Evolutionary conservation across 2,888 invertebrate species (phyloP), one percentile per base, ranked within the genome.

Genomic region (Zonitis immaculata): DNA sequence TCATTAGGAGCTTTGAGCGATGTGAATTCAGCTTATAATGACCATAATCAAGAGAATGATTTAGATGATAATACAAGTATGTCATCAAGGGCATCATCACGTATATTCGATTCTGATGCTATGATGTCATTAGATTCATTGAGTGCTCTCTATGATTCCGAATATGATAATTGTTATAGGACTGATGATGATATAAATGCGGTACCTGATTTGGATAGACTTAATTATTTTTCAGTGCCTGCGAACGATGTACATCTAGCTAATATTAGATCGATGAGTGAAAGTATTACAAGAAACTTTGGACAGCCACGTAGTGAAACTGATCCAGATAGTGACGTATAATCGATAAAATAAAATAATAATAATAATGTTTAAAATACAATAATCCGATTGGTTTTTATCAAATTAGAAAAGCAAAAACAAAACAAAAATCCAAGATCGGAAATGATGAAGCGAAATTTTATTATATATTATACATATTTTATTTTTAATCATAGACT

Each of bases 61-160:
- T 80, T 83, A 69, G 80, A 81, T 68, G 82, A 83, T 71, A 82
- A 91, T 70, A 90, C 90, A 60, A 85, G 85, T 62, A 85, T 91
- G 59, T 91, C 91, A 3, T 91, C 91, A 6, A 81, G 91, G 57
- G 91, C 91, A 28, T 91, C 90, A 18, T 90, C 91, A 11, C 82
- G 90, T 8, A 82, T 91, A 44, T 84, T 91, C 63, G 88, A 88
- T 73, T 86, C 87, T 1, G 88, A 88, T 68, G 87, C 87, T 48
- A 80, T 87, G 58, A 83, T 87, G 66, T 89, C 88, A 54, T 78
- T 90, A 44, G 90, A 90, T 74, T 89, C 89, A 12, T 79, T 90
- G 60, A 89, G 89, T 74, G 89, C 89, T 47, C 85, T 92, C 64
- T 93, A 93, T 75, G 90, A 91, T 70, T 84, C 84, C 5, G 86